A percentile compares a stretch with the other conserved stretches of the same genome.
phyloP scores from a whole-genome alignment of 2,888 invertebrate species.

The Lathronympha strigana region DNA sequence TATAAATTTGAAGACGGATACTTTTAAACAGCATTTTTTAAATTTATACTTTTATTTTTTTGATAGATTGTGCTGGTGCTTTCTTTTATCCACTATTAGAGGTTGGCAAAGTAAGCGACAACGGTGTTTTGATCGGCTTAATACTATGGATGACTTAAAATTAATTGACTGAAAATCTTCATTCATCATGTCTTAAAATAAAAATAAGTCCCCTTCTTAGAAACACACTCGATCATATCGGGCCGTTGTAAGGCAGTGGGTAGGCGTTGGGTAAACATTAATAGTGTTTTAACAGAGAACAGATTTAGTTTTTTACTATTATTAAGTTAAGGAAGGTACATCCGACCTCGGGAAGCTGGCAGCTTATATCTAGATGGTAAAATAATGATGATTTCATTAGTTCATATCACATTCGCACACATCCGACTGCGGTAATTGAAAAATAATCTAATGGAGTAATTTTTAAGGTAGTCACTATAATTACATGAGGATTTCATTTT shows the following conservation, averaged over 20 bases:
- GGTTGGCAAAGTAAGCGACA: slow-evolving; percentile 76
- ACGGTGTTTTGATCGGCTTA: slow-evolving; percentile 66
- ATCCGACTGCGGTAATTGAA: slow-evolving; percentile 58
- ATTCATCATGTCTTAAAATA: slow-evolving; percentile 48
- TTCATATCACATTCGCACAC: slow-evolving; percentile 72
- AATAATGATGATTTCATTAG: slow-evolving; percentile 65
- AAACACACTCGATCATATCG: slow-evolving; percentile 3
- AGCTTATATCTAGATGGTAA: slow-evolving; percentile 65
- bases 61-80: slow-evolving; percentile 78
- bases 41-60: slow-evolving; percentile 55
- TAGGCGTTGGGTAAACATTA: slow-evolving; percentile 3
- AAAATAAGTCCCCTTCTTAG: slow-evolving; percentile 7
- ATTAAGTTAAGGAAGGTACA: slow-evolving; percentile 26
- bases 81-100: slow-evolving; percentile 62
- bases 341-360: slow-evolving; percentile 31
- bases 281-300: slow-evolving; percentile 7
- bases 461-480: slow-evolving; percentile 55
- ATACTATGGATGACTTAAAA: slow-evolving; percentile 80
- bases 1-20: slow-evolving; percentile 14
- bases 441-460: slow-evolving; percentile 65
- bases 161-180: slow-evolving; percentile 78
- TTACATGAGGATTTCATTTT: slow-evolving; percentile 62
- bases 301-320: slow-evolving; percentile 7
- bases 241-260: slow-evolving; percentile 16
- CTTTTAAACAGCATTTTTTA: slow-evolving; percentile 52